Base-by-base conservation (phyloP, 2,888 invertebrate species). In the Drosophila pegasa region DNA sequence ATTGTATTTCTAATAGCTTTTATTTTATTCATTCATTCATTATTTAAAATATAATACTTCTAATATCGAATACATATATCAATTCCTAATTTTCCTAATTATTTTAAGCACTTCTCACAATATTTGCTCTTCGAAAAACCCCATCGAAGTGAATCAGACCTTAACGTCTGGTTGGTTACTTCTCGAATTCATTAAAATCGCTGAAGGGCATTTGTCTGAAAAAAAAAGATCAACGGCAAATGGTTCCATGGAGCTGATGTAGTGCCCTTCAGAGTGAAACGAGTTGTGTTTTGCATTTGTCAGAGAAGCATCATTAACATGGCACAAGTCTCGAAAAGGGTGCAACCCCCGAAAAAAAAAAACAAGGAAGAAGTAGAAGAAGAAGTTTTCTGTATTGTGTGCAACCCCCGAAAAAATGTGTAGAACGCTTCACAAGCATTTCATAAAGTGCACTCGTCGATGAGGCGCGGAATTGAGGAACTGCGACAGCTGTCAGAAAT, bases 221-320 rank as follows among this genome's bases (percentile, higher is more conserved):
- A 75, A 78, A 45, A 75, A 75, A 78, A 69, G 75, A 75, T 61
- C 75, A 75, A 73, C 75, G 58, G 68, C 20, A 43, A 18, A 72
- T 62, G 54, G 37, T 38, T 78, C 48, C 57, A 67, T 72, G 40
- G 41, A 52, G 40, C 48, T 57, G 41, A 20, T 73, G 66, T 58
- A 71, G 73, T 55, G 74, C 67, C 29, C 88, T 82, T 78, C 35
- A 69, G 35, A 65, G 58, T 40, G 72, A 80, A 87, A 63, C 63
- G 82, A 78, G 70, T 64, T 68, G 73, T 48, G 51, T 63, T 71
- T 67, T 67, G 58, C 66, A 67, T 87, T 78, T 71, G 81, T 38
- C 73, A 75, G 65, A 72, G 65, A 81, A 87, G 82, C 88, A 85
- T 87, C 82, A 85, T 83, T 85, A 87, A 87, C 69, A 75, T 65